Conservation (phyloP, 2,113 vertebrate genomes). For the Delphinus delphis region DNA sequence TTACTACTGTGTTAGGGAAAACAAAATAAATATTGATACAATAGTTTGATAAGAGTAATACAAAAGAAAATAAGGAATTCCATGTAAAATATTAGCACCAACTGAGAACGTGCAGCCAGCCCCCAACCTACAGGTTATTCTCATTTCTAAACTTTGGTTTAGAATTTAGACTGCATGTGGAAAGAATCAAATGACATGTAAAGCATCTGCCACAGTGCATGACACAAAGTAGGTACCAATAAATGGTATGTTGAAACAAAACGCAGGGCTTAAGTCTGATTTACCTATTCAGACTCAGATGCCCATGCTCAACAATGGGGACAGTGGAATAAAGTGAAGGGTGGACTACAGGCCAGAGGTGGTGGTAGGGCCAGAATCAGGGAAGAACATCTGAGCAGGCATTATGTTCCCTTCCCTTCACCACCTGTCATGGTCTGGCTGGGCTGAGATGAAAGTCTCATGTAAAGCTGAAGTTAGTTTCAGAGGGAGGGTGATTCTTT, state of each 20-base stretch:
- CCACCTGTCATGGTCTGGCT: not conserved
- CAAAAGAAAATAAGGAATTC: not conserved
- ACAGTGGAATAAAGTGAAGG: not conserved
- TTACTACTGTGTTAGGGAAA: not conserved
- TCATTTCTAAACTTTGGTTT: not conserved
- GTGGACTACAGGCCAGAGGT: not conserved
- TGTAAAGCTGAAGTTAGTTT: not conserved
- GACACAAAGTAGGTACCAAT: not conserved
- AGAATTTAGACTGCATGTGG: not conserved
- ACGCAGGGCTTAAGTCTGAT: not conserved
- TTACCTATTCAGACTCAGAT: not conserved
- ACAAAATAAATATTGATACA: not conserved
- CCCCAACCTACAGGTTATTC: not conserved
- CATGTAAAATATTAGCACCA: not conserved
- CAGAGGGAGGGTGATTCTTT: not conserved
- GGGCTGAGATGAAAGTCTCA: not conserved
- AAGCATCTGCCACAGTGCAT: not conserved
- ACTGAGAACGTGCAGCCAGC: not conserved
- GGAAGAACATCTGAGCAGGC: not conserved
- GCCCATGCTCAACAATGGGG: not conserved
- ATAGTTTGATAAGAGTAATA: constrained; percentile 4
- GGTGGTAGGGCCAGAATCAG: not conserved
- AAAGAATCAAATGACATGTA: not conserved
- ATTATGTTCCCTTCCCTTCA: not conserved
- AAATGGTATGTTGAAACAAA: not conserved